Evolutionary conservation across 2,888 invertebrate genomes (phyloP), one percentile per base, ranked within the genome.

Genomic region (Encarsia formosa): DNA sequence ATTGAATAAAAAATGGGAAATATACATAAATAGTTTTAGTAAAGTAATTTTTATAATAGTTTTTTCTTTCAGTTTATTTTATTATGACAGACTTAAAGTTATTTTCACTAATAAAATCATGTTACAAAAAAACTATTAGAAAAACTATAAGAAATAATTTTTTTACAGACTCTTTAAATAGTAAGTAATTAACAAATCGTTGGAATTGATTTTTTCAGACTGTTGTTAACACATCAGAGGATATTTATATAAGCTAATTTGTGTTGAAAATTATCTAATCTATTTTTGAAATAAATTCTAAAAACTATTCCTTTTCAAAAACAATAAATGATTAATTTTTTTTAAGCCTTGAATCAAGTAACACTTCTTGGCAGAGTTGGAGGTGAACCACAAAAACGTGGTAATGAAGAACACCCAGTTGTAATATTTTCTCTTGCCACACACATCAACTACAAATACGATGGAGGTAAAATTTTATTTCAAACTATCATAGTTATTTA

Each of bases 341-440:
- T 74, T 76, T 35, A 61, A 89, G 88, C 90, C 45, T 76, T 95
- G 45, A 95, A 95, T 74, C 84, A 82, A 72, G 88, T 94, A 0
- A 88, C 86, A 19, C 75, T 96, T 32, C 73, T 96, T 47, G 95
- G 95, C 3, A 79, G 95, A 69, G 89, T 88, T 32, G 95, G 95
- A 1, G 85, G 81, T n/a, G 89, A 91, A 70, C 92, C 95, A 2
- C 90, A 92, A 70, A 82, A 86, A 67, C 82, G 91, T 60, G 95
- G 95, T 3, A 81, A 80, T 2, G 82, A 84, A 44, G 81, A 87
- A 54, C 91, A 89, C 73, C 94, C 94, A 3, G 89, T 94, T 20
- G 83, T 91, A 23, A 83, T 89, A 60, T 95, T 96, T 74, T 90
- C 93, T 0, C 66, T 96, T 46, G 95, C 95, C 4, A 96, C 95